phyloP scores from a whole-genome alignment of 1,140 invertebrate species.

The Cecropterus lyciades region DNA sequence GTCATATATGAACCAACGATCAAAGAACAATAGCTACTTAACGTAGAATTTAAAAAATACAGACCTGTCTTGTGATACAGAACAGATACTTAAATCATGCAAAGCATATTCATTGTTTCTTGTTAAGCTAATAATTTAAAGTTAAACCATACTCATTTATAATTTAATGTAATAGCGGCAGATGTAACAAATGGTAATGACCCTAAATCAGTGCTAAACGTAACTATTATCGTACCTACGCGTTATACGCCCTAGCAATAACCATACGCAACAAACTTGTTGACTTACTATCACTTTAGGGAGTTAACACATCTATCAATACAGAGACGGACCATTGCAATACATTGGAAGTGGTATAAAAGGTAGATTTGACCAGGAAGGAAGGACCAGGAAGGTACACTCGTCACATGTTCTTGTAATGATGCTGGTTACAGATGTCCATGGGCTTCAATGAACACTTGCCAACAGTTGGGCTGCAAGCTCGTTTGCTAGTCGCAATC shows the following conservation, averaged over 20 bases:
- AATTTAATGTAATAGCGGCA: conserved; percentile 18
- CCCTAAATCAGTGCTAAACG: conserved; percentile 33
- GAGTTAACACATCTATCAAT: conserved; percentile 17
- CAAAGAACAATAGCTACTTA: background rate
- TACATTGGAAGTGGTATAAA: no score
- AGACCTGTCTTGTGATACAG: background rate
- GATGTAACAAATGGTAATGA: conserved; percentile 33
- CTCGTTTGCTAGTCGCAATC: background rate
- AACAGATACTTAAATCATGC: background rate
- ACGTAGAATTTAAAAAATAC: background rate
- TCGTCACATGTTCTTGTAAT: no score
- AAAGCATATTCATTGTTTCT: background rate
- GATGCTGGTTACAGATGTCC: no score
- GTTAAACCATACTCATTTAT: conserved; percentile 14
- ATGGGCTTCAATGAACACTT: no score
- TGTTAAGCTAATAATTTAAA: conserved; percentile 5
- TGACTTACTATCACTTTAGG: conserved; percentile 31
- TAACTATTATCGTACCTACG: conserved; percentile 34
- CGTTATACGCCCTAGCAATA: conserved; percentile 36
- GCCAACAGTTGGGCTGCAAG: background rate
- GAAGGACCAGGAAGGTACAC: no score
- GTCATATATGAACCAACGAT: no score
- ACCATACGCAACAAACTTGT: conserved; percentile 30
- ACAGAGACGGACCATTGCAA: no score
- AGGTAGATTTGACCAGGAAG: no score